Evolutionary conservation across 1,140 invertebrate species (phyloP).

Genomic region (Heliconius himera): DNA sequence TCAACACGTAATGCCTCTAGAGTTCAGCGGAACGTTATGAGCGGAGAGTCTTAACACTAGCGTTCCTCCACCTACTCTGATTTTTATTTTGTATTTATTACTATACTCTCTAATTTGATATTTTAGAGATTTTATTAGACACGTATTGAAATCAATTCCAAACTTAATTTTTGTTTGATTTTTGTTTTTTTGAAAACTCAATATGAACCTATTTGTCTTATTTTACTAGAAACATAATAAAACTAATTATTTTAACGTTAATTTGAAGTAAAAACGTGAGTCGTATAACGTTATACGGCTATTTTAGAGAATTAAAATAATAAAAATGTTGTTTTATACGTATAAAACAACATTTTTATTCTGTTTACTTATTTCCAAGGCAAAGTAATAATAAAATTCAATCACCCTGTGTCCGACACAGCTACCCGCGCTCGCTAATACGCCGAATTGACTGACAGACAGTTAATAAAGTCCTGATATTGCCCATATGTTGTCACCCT

Average conservation of each 20-base stretch:
- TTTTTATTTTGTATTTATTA: too few species aligned
- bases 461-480: slow-evolving; percentile 75
- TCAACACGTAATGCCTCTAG: too few species aligned
- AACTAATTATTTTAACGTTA: neutral
- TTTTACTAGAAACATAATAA: neutral
- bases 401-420: slow-evolving; percentile 53
- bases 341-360: neutral
- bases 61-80: too few species aligned
- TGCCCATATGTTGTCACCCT: slow-evolving; percentile 69
- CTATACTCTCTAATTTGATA: too few species aligned
- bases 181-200: too few species aligned
- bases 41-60: too few species aligned
- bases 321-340: too few species aligned
- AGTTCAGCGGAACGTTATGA: too few species aligned
- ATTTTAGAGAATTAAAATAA: too few species aligned
- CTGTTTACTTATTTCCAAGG: slow-evolving; percentile 18
- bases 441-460: slow-evolving; percentile 73
- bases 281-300: neutral
- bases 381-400: slow-evolving; percentile 10
- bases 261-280: neutral
- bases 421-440: slow-evolving; percentile 61
- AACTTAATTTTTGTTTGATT: too few species aligned
- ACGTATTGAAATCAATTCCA: too few species aligned
- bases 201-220: neutral
- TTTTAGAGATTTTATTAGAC: too few species aligned